Conservation (phyloP, 2,113 vertebrate genomes). For the Spilogale gracilis region DNA sequence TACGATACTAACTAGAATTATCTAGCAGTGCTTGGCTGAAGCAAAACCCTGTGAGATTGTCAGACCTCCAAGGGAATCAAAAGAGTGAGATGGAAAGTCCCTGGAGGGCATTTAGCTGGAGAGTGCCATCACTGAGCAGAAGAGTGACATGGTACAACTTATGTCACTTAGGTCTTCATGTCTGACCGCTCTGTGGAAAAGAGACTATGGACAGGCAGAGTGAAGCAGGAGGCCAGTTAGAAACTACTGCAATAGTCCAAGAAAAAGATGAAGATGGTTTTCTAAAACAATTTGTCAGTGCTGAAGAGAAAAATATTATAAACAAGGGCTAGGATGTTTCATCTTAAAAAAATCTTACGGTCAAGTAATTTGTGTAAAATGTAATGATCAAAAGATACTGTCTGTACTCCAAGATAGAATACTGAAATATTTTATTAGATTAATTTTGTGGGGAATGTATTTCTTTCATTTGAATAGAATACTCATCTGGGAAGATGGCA, state of each 20-base stretch:
- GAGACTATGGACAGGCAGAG: background rate
- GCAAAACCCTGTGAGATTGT: background rate
- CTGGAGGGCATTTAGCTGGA: background rate
- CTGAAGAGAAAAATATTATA: background rate
- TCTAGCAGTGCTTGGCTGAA: background rate
- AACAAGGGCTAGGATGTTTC: background rate
- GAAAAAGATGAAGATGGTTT: background rate
- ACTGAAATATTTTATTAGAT: background rate
- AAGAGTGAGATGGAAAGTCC: background rate
- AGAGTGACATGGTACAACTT: background rate
- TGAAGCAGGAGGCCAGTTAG: background rate
- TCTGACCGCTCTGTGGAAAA: background rate
- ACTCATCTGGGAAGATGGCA: constrained; percentile 96
- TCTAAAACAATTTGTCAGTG: background rate
- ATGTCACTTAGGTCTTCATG: background rate
- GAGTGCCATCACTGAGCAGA: background rate
- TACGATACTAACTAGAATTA: background rate
- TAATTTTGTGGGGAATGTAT: background rate
- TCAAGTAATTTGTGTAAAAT: background rate
- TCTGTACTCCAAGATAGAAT: background rate
- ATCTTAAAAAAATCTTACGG: background rate
- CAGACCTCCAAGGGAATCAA: background rate
- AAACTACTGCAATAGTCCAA: too few relatives aligned
- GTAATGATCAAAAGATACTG: background rate
- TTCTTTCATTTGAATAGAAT: constrained; percentile 87